Base-by-base conservation (phyloP, 2,888 invertebrate species). In the Stramonita haemastoma region DNA sequence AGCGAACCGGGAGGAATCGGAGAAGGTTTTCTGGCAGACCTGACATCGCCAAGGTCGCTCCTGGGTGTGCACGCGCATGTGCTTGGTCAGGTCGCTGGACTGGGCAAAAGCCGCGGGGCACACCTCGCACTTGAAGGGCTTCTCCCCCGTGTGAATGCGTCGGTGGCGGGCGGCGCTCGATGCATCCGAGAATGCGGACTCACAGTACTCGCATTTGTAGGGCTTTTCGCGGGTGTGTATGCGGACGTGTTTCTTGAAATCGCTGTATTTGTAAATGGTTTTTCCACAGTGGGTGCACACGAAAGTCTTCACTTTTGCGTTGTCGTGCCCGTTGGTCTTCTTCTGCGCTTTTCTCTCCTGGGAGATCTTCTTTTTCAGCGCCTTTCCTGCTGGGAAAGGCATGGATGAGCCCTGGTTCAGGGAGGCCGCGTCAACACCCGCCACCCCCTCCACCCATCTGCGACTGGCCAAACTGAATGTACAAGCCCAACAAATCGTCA, bases 211-310 rank as follows among this genome's bases (percentile, higher is more conserved):
- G 36, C 91, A 91, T 32, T 87, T 87, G 89, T 89, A 91, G 13
- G 90, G 91, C 34, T 90, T 90, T 17, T 92, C 91, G 13, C 87
- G 86, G 11, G 90, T 90, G 87, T 91, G 92, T 19, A 56, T 90
- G 29, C 90, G 87, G 26, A 84, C 81, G 60, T 92, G 91, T 60
- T 83, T 89, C 77, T 87, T 86, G 26, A 90, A 83, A 70, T 90
- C 77, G 36, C 90, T 87, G 36, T 70, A 81, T 79, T 90, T 86
- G n/a, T 57, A 84, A 26, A 90, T 83, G 29, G 83, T 86, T 66
- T 88, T 83, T 11, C 90, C 90, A 57, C 90, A 90, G 29, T 81
- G 79, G 11, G 77, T 70, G 81, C 90, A 90, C 6, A 88, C 56
- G 83, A 87, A 88, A 19, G 86, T 87, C 34, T 90, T 90, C 17